phyloP scores from a whole-genome alignment of 2,888 invertebrate species.

The Cremastobaeus sp. region DNA sequence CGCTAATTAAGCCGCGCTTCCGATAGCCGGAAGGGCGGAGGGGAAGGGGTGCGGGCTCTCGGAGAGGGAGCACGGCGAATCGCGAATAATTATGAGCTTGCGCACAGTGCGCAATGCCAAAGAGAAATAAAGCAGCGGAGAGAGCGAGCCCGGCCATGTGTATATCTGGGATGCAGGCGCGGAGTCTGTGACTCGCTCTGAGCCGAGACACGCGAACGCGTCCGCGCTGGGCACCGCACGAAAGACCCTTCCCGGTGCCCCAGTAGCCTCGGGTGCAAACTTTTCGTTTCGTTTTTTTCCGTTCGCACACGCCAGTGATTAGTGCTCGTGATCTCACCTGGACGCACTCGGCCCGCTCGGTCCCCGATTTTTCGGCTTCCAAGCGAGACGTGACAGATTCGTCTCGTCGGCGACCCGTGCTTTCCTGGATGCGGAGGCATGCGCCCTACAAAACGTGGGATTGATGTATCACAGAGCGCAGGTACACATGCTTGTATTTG shows the following conservation, averaged over 20 bases:
- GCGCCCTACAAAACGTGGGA: constrained; percentile 75
- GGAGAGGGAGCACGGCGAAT: constrained; percentile 36
- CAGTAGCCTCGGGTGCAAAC: constrained; percentile 17
- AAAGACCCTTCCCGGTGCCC: constrained; percentile 4
- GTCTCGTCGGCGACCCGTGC: constrained; percentile 64
- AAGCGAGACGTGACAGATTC: constrained; percentile 48
- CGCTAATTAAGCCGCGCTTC: constrained; percentile 59
- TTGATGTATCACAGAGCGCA: constrained; percentile 78
- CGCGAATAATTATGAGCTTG: constrained; percentile 77
- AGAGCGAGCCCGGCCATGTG: constrained; percentile 70
- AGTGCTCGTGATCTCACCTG: background rate
- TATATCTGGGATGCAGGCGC: constrained; percentile 71
- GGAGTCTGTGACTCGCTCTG: constrained; percentile 58
- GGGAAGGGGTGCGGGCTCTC: background rate
- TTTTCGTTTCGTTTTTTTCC: constrained; percentile 17
- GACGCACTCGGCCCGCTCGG: background rate
- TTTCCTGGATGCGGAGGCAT: constrained; percentile 76
- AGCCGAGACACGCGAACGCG: constrained; percentile 60
- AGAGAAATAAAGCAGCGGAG: constrained; percentile 61
- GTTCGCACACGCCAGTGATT: too few relatives aligned
- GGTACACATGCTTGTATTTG: constrained; percentile 71
- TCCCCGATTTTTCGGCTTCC: background rate
- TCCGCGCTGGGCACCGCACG: constrained; percentile 30
- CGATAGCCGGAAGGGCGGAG: constrained; percentile 45
- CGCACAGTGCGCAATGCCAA: constrained; percentile 69